phyloP scores from a whole-genome alignment of 2,888 invertebrate genomes.

The Cantharis rustica region DNA sequence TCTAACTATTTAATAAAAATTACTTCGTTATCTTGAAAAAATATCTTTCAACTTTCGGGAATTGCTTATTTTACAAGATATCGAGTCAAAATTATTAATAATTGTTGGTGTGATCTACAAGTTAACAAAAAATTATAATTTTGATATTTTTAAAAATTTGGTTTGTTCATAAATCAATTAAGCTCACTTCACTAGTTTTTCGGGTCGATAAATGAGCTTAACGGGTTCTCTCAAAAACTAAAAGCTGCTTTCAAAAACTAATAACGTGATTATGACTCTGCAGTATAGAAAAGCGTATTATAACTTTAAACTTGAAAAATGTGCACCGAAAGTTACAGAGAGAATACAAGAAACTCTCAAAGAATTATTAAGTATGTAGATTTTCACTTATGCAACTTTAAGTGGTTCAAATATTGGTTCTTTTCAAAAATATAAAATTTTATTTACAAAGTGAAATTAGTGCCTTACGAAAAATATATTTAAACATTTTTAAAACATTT shows the following conservation, averaged over 20 bases:
- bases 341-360: too few relatives aligned
- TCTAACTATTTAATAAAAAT: neutral
- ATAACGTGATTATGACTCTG: neutral
- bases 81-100: too few relatives aligned
- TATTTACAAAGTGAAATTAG: neutral
- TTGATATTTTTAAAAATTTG: neutral
- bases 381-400: neutral
- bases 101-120: too few relatives aligned
- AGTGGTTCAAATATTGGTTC: neutral
- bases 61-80: neutral
- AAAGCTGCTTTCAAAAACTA: neutral
- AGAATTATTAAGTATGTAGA: neutral
- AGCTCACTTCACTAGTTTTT: neutral
- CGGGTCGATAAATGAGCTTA: neutral
- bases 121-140: neutral
- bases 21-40: neutral
- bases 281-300: neutral
- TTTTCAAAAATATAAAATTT: neutral
- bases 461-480: neutral
- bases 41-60: neutral
- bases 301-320: neutral
- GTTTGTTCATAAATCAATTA: neutral
- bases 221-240: neutral
- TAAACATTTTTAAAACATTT: neutral
- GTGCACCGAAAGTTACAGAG: neutral